phyloP scores from a whole-genome alignment of 2,888 invertebrate genomes.

The Sussaba pulchella region DNA sequence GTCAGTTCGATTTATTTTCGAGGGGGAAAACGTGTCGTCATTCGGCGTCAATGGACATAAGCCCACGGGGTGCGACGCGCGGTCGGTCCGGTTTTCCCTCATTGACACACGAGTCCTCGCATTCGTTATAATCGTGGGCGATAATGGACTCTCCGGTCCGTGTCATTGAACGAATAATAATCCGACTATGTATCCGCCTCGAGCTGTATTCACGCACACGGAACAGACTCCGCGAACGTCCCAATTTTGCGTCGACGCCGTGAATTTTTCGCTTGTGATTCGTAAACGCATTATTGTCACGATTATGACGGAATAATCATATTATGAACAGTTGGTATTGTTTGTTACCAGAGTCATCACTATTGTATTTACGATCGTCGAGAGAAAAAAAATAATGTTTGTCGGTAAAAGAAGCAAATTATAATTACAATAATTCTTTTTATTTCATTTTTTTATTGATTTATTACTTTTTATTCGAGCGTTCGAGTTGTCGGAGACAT shows the following conservation, averaged over 20 bases:
- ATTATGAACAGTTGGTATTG: not conserved
- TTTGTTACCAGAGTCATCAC: too few relatives aligned
- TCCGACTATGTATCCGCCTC: not conserved
- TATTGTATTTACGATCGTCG: too few relatives aligned
- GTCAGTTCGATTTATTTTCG: conserved; percentile 43
- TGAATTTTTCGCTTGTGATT: conserved; percentile 2
- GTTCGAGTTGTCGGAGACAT: too few relatives aligned
- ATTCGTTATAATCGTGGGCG: conserved; percentile 40
- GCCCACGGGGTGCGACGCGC: not conserved
- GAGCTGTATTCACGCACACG: not conserved
- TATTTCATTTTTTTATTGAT: too few relatives aligned
- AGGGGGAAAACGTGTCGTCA: conserved; percentile 37
- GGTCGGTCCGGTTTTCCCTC: not conserved
- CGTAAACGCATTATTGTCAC: not conserved
- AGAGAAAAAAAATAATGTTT: too few relatives aligned
- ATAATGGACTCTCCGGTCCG: conserved; percentile 31
- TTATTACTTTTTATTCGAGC: too few relatives aligned
- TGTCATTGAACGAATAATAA: conserved; percentile 29
- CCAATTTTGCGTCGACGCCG: not conserved
- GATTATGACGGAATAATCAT: not conserved
- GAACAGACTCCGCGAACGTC: conserved; percentile 1
- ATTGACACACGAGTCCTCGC: conserved; percentile 11
- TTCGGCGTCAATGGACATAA: conserved; percentile 10
- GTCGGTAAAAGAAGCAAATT: too few relatives aligned
- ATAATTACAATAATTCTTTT: too few relatives aligned